phyloP scores from a whole-genome alignment of 2,113 vertebrate genomes.

The Cisticola juncidis region DNA sequence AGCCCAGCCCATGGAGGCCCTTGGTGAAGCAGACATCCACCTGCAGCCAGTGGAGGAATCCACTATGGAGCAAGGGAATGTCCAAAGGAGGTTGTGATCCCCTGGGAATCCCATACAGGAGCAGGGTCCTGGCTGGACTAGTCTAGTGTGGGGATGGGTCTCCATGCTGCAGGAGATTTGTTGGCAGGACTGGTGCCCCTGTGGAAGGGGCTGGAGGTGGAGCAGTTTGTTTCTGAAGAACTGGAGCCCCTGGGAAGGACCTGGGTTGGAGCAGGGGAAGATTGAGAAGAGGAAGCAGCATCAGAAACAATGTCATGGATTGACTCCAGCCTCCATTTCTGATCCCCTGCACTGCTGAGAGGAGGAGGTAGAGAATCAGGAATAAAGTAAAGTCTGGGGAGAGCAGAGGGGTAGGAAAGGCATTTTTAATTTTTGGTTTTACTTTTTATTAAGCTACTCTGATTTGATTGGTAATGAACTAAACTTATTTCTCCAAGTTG shows the following conservation, averaged over 20 bases:
- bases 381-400: neutral
- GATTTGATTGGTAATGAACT: neutral
- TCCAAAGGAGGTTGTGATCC: neutral
- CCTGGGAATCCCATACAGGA: neutral
- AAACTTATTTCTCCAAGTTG: neutral
- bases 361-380: neutral
- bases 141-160: neutral
- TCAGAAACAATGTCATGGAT: neutral
- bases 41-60: neutral
- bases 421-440: neutral
- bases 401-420: neutral
- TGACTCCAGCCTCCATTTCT: neutral
- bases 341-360: neutral
- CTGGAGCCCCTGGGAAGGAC: neutral
- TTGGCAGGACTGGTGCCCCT: neutral
- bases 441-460: neutral
- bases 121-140: neutral
- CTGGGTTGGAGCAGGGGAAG: neutral
- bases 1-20: neutral
- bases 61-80: neutral
- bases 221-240: neutral
- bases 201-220: neutral
- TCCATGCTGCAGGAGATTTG: neutral
- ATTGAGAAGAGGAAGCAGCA: fast-evolving
- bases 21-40: neutral